Base-by-base conservation (phyloP, 2,113 vertebrate genomes). In the Zapornia atra region DNA sequence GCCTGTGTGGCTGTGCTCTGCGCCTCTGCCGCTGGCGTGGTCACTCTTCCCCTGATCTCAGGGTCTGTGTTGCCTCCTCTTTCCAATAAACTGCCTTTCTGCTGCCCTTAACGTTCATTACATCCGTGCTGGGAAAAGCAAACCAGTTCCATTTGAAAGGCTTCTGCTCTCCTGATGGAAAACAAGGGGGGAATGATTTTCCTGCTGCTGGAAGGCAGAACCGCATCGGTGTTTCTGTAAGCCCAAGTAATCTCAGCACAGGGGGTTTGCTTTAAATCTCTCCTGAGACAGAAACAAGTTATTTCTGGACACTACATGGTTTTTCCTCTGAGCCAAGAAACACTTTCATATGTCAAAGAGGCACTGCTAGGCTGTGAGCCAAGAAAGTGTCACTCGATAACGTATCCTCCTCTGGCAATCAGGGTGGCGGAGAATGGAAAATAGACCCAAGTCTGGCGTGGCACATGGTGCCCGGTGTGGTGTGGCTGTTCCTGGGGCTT, bases 201-300 rank as follows among this genome's bases (percentile, higher is more conserved):
- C 22, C 64, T 63, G 88, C 71, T 84, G 80, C 72, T 75, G 69
- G 24, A 19, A 40, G 59, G 36, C 72, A 42, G 5, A 66, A 34
- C 48, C 3, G 4, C 33, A 12, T 17, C 1, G 0, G 12, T 56
- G 73, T 75, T 66, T 21, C 71, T 59, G 72, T 33, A 6, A 33
- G 33, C 33, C 13, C 2, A 0, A 8, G 71, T 42, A 1, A 12
- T 46, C 54, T 8, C n/a, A 3, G 36, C 10, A 2, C 0, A 0
- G 60, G 72, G 44, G 13, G 54, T 38, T 66, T 1, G 5, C 34
- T 46, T 64, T 48, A 22, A 44, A 28, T 70, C 94, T 34, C 63
- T 64, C 69, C 46, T 0, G 3, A 69, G 86, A 5, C 86, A 82
- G 76, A 40, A 54, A 14, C 1, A 1, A 68, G 81, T 89, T 75